phyloP scores from a whole-genome alignment of 2,888 invertebrate genomes.

The Parnassius apollo region DNA sequence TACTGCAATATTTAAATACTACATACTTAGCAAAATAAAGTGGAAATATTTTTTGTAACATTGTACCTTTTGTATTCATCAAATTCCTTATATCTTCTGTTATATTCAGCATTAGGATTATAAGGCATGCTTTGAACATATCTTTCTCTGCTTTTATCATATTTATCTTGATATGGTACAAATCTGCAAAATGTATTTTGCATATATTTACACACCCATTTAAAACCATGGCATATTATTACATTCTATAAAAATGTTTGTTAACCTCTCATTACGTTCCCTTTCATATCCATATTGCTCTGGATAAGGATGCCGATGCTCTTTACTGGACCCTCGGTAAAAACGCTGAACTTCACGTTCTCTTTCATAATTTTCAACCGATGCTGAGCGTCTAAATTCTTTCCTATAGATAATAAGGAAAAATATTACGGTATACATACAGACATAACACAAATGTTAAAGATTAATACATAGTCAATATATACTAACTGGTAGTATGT shows the following conservation, averaged over 20 bases:
- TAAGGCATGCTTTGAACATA: constrained; percentile 48
- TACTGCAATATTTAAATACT: too few relatives aligned
- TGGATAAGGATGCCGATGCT: constrained; percentile 52
- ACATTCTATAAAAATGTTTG: constrained; percentile 3
- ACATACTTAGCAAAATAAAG: too few relatives aligned
- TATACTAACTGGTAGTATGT: constrained; percentile 72
- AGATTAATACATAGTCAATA: not conserved
- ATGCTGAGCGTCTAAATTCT: constrained; percentile 57
- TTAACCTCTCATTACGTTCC: constrained; percentile 58
- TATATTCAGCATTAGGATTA: constrained; percentile 48
- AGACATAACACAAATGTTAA: not conserved
- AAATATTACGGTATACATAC: not conserved
- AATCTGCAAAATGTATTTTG: constrained; percentile 49
- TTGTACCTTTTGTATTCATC: constrained; percentile 63
- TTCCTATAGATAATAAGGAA: constrained; percentile 45
- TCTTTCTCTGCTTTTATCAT: constrained; percentile 55
- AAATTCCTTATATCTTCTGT: constrained; percentile 52
- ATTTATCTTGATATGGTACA: constrained; percentile 52
- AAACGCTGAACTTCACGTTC: constrained; percentile 68
- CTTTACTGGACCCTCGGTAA: constrained; percentile 71
- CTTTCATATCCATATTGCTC: constrained; percentile 55
- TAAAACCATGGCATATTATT: not conserved
- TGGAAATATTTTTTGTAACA: not conserved
- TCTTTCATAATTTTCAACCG: constrained; percentile 57
- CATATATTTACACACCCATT: constrained; percentile 7